These are phyloP conservation scores for Conistra vaccinii DNA, from an alignment of 2,888 invertebrate species.

Conservation along the genomic window DNA sequence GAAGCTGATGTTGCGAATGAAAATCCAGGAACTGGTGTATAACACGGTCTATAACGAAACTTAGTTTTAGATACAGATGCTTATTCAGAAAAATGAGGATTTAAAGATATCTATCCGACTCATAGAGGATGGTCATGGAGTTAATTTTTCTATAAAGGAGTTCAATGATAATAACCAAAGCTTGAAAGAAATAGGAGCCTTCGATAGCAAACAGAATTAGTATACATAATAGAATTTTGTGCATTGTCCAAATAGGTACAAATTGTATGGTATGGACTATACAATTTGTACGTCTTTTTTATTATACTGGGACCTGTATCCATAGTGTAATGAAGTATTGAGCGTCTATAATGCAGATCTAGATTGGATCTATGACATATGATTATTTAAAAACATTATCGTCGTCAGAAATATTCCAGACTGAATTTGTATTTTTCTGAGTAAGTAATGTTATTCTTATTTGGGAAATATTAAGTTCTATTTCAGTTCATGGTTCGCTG, in stretches of 20 bases:
- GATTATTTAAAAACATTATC: background rate
- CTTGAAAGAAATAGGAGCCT: conserved; percentile 7
- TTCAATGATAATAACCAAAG: background rate
- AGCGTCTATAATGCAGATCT: background rate
- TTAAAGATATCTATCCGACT: background rate
- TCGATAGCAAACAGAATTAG: background rate
- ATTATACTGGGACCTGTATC: background rate
- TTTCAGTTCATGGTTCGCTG: conserved; percentile 30
- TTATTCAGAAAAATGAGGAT: conserved; percentile 35
- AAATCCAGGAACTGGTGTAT: conserved; percentile 87
- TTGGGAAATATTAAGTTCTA: conserved; percentile 4
- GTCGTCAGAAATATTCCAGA: background rate
- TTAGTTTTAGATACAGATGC: conserved; percentile 54
- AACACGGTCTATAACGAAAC: conserved; percentile 87
- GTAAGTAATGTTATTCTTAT: conserved; percentile 18
- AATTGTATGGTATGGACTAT: background rate
- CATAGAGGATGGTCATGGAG: background rate
- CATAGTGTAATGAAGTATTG: background rate
- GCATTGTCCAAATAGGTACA: background rate
- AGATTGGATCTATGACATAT: background rate
- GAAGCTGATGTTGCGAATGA: conserved; percentile 87
- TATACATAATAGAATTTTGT: background rate
- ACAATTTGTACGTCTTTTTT: no score
- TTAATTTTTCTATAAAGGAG: background rate
- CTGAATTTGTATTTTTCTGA: conserved; percentile 38